Evolutionary conservation across 1,140 invertebrate genomes (phyloP).

Genomic region (Drosophila athabasca): DNA sequence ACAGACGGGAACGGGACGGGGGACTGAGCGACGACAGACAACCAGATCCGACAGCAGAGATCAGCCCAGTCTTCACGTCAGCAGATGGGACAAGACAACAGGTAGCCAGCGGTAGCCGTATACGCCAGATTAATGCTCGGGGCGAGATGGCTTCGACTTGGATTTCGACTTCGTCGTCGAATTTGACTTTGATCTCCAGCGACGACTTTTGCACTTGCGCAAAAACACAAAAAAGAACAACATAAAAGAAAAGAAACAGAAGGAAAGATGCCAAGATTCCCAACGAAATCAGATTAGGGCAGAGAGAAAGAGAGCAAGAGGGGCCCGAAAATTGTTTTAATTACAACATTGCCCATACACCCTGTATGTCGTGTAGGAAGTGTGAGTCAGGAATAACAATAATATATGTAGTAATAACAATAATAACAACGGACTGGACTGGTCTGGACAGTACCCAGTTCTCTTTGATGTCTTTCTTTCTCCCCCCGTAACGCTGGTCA

Average conservation of each 20-base stretch:
- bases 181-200: conserved; percentile 66
- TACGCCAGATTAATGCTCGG: conserved; percentile 64
- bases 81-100: conserved; percentile 53
- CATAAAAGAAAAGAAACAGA: conserved; percentile 1
- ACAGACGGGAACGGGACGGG: background rate
- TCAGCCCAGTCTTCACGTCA: conserved; percentile 38
- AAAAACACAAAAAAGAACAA: conserved; percentile 32
- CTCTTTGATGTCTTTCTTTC: conserved; percentile 64
- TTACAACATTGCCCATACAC: conserved; percentile 50
- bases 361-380: conserved; percentile 41
- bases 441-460: conserved; percentile 12
- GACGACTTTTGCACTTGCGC: conserved; percentile 75
- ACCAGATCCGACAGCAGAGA: conserved; percentile 34
- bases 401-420: conserved; percentile 16
- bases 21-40: conserved; percentile 23
- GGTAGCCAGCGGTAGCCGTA: conserved; percentile 62
- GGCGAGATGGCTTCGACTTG: conserved; percentile 42
- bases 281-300: conserved; percentile 57
- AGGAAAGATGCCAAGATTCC: conserved; percentile 8
- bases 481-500: background rate
- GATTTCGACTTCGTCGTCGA: background rate
- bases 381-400: conserved; percentile 47
- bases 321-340: conserved; percentile 52
- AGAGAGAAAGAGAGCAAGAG: background rate
- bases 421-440: conserved; percentile 35